A percentile compares a stretch with the other conserved stretches of the same genome.
Evolutionary conservation across 2,113 vertebrate genomes (phyloP).

Genomic region (Ailuropoda melanoleuca): DNA sequence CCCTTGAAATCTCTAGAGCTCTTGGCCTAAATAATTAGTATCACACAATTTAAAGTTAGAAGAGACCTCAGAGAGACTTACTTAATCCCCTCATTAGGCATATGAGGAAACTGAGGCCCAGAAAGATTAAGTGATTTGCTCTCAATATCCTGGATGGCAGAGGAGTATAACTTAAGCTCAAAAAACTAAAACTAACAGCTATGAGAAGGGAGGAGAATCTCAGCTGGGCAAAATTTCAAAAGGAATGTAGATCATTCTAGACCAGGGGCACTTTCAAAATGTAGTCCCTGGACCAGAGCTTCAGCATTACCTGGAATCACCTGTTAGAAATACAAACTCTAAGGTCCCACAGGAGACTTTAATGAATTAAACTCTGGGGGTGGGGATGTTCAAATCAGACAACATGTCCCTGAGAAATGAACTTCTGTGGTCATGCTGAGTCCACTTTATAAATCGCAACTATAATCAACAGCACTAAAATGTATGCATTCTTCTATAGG

Average conservation of each 20-base stretch:
- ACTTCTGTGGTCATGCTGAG: background rate
- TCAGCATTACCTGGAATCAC: background rate
- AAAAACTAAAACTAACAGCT: constrained; percentile 42
- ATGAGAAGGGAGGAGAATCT: background rate
- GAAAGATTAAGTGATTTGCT: constrained; percentile 71
- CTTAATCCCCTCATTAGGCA: constrained; percentile 67
- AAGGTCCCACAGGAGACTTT: background rate
- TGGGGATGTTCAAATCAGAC: background rate
- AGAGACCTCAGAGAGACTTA: constrained; percentile 24
- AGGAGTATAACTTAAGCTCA: constrained; percentile 24
- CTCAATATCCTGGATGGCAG: constrained; percentile 50
- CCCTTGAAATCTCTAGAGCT: constrained; percentile 30
- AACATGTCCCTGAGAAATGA: background rate
- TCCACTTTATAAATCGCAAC: background rate
- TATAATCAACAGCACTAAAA: background rate
- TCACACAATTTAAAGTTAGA: constrained; percentile 38
- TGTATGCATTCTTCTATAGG: background rate
- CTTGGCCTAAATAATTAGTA: constrained; percentile 69
- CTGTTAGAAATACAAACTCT: constrained; percentile 28
- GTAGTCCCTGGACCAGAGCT: background rate
- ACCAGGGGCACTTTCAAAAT: background rate
- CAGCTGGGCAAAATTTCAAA: background rate
- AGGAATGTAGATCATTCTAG: background rate
- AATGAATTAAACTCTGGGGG: background rate
- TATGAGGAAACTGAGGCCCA: constrained; percentile 73